These are phyloP conservation scores for Pandion haliaetus DNA, from an alignment of 2,113 vertebrate species.

Conservation along the genomic window DNA sequence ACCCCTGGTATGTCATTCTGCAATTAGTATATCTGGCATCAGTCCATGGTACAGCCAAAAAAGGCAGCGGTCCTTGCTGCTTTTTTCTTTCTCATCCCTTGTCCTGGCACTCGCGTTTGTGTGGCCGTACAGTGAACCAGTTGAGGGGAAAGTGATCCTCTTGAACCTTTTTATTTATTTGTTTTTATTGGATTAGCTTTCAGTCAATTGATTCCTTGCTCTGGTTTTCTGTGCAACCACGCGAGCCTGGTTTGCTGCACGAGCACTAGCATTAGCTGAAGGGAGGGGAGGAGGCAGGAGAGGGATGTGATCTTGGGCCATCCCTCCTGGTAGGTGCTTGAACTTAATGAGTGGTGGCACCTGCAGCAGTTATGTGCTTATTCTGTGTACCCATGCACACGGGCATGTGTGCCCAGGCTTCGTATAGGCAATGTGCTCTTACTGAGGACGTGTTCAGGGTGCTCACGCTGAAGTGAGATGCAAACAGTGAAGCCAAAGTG, in stretches of 20 bases:
- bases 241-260: neutral
- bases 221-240: neutral
- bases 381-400: neutral
- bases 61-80: neutral
- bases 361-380: neutral
- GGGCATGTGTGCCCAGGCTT: neutral
- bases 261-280: neutral
- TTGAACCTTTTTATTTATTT: slow-evolving; percentile 36
- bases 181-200: slow-evolving; percentile 16
- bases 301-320: neutral
- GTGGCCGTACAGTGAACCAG: neutral
- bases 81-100: neutral
- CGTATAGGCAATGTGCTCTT: neutral
- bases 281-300: neutral
- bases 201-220: neutral
- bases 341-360: neutral
- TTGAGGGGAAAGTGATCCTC: neutral
- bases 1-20: neutral
- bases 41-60: neutral
- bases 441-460: neutral
- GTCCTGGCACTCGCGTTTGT: neutral
- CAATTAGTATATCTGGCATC: neutral
- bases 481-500: neutral
- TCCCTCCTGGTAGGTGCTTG: neutral
- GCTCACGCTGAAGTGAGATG: neutral